phyloP scores from a whole-genome alignment of 1,140 invertebrate genomes.

The Drosophila murphyi region DNA sequence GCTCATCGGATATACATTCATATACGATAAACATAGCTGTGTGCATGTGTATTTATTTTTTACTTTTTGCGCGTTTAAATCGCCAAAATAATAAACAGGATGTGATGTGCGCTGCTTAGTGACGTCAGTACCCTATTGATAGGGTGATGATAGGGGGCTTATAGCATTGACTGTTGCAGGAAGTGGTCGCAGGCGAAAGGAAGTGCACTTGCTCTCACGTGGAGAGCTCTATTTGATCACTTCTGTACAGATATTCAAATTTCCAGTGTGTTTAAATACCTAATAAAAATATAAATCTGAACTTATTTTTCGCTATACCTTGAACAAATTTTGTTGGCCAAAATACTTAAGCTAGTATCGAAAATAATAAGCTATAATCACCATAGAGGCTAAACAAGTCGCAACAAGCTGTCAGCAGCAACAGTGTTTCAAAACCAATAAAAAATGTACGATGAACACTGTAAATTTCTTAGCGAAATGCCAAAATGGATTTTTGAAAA shows the following conservation, averaged over 20 bases:
- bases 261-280: not conserved
- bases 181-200: conserved; percentile 8
- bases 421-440: conserved; percentile 16
- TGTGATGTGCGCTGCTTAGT: conserved; percentile 42
- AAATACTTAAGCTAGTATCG: too few species aligned
- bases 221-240: not conserved
- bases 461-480: not conserved
- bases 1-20: conserved; percentile 27
- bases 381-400: not conserved
- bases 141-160: conserved; percentile 29
- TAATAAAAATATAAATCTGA: not conserved
- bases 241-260: not conserved
- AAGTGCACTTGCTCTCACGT: not conserved
- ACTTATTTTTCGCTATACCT: too few species aligned
- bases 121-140: conserved; percentile 57
- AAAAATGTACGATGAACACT: not conserved
- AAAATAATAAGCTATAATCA: too few species aligned
- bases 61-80: conserved; percentile 28
- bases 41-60: conserved; percentile 20
- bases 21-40: conserved; percentile 16
- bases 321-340: too few species aligned
- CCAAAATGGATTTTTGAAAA: not conserved
- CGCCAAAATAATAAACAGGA: conserved; percentile 73
- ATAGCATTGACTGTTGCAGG: conserved; percentile 2
- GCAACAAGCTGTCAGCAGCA: conserved; percentile 41